Evolutionary conservation across 2,888 invertebrate species (phyloP).

Genomic region (Oscheius onirici): DNA sequence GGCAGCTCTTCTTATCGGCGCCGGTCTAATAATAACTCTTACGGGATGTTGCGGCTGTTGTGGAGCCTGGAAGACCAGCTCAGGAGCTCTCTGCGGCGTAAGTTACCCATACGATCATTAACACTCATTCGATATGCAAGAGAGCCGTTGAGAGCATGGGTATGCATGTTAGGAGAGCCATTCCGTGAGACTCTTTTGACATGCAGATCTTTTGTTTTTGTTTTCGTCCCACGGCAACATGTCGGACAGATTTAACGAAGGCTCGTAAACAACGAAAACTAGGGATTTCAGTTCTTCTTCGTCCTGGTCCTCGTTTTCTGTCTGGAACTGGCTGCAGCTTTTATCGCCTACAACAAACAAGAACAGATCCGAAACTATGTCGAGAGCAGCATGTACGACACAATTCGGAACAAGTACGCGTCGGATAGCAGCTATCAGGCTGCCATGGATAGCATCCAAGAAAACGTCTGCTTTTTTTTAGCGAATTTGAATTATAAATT

Average conservation of each 20-base stretch:
- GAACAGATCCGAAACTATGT: constrained; percentile 76
- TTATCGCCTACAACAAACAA: constrained; percentile 82
- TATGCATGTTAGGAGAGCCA: too few species aligned
- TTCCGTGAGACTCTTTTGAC: background rate
- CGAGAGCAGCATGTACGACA: constrained; percentile 77
- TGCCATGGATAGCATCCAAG: constrained; percentile 80
- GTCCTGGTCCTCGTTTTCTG: constrained; percentile 82
- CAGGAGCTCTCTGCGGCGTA: constrained; percentile 82
- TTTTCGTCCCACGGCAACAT: too few species aligned
- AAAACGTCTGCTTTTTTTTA: constrained; percentile 71
- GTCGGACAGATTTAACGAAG: background rate
- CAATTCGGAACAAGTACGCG: constrained; percentile 79
- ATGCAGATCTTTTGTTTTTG: background rate
- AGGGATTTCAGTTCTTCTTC: constrained; percentile 80
- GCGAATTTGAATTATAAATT: background rate
- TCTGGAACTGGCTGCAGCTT: constrained; percentile 82
- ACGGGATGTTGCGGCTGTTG: constrained; percentile 86
- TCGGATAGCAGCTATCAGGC: constrained; percentile 74
- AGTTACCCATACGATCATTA: constrained; percentile 71
- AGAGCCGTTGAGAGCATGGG: too few species aligned
- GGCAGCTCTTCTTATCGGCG: constrained; percentile 80
- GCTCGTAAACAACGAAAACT: background rate
- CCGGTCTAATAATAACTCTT: constrained; percentile 81
- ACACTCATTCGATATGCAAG: constrained; percentile 3
- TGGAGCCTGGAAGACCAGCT: constrained; percentile 83